Conservation (phyloP, 2,888 invertebrate genomes). For the Bembecia ichneumoniformis region DNA sequence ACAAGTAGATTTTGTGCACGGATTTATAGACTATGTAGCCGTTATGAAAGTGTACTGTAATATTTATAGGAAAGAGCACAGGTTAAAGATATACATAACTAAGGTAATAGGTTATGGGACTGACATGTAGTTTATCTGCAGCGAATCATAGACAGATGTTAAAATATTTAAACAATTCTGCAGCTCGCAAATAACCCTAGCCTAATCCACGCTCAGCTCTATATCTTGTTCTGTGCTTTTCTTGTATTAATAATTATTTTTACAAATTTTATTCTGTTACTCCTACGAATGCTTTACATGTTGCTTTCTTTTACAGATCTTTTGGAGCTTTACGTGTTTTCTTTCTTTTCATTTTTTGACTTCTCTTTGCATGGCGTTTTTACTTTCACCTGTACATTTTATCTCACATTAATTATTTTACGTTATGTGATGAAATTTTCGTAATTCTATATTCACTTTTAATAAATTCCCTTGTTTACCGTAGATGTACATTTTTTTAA, state of each 20-base stretch:
- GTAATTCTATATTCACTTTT: no score
- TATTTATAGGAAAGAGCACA: constrained; percentile 45
- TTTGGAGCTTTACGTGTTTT: constrained; percentile 24
- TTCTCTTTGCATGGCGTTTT: background rate
- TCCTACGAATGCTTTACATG: constrained; percentile 26
- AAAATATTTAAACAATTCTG: constrained; percentile 29
- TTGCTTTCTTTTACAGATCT: constrained; percentile 32
- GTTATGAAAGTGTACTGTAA: constrained; percentile 20
- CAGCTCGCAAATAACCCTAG: constrained; percentile 66
- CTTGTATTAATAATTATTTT: constrained; percentile 31
- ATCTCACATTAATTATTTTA: background rate
- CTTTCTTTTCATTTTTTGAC: constrained; percentile 7
- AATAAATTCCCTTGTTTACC: no score
- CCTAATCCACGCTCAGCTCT: constrained; percentile 67
- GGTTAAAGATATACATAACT: constrained; percentile 14
- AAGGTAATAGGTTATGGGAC: constrained; percentile 37
- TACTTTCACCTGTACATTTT: background rate
- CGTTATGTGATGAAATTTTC: no score
- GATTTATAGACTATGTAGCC: constrained; percentile 27
- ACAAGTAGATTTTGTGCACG: constrained; percentile 50
- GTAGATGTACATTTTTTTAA: no score
- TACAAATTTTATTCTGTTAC: constrained; percentile 19
- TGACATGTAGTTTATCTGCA: constrained; percentile 29
- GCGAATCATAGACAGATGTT: constrained; percentile 31
- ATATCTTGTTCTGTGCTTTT: constrained; percentile 60